Conservation (phyloP, 2,797 vertebrate species). For the Leptatherina wallacei region DNA sequence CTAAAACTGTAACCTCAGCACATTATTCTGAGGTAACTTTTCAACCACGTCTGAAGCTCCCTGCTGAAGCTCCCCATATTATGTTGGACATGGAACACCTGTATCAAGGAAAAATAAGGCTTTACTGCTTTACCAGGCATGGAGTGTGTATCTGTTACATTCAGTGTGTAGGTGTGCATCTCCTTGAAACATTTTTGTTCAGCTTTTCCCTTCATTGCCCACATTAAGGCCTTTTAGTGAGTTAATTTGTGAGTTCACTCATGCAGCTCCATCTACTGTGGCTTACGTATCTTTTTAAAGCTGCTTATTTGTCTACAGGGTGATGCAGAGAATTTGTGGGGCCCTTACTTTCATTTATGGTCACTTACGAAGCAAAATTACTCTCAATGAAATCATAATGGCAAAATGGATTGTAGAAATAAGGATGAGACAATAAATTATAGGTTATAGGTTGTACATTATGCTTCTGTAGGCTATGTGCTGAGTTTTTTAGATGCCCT, state of each 20-base stretch:
- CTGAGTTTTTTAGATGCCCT: not conserved
- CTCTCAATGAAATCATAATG: not conserved
- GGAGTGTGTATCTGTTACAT: constrained; percentile 17
- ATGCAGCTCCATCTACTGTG: not conserved
- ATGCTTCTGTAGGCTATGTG: not conserved
- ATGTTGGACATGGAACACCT: constrained; percentile 70
- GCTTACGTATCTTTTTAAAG: not conserved
- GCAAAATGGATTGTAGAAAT: not conserved
- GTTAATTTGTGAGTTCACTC: constrained; percentile 13
- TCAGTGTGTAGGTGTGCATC: constrained; percentile 31
- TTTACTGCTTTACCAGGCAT: constrained; percentile 37
- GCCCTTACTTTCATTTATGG: not conserved
- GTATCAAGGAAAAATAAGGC: constrained; percentile 42
- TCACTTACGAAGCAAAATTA: not conserved
- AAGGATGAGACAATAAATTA: constrained; percentile 7
- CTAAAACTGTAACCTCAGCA: constrained; percentile 44
- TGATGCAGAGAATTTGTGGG: not conserved
- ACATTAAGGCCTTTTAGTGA: constrained; percentile 21
- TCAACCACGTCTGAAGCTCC: constrained; percentile 58
- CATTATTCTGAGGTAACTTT: constrained; percentile 55
- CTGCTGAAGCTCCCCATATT: constrained; percentile 67
- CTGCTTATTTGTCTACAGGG: constrained; percentile 7
- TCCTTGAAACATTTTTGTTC: constrained; percentile 26
- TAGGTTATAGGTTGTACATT: not conserved
- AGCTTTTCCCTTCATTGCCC: constrained; percentile 13